Evolutionary conservation across 2,113 vertebrate genomes (phyloP), one percentile per base, ranked within the genome.

Genomic region (Triplophysa dalaica): DNA sequence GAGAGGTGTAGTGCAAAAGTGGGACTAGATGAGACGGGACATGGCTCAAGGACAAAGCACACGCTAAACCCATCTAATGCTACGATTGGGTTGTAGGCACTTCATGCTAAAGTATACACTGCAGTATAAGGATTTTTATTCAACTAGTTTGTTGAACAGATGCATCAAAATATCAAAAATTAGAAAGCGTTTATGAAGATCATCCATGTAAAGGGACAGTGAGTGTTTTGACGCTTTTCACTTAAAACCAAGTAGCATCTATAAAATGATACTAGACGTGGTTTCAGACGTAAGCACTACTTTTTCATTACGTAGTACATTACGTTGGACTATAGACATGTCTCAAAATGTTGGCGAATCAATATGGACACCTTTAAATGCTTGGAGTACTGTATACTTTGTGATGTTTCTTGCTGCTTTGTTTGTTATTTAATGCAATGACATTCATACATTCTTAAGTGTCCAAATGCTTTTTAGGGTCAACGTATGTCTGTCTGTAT

Each of bases 1-100:
- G 61, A 75, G 82, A 56, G 84, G 85, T 84, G 85, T 81, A 85
- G 82, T 82, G 85, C 72, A 78, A 54, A 68, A 66, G 78, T 86
- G 78, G 68, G 83, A 85, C 74, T 83, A 73, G 64, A 83, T 43
- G 52, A 82, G 67, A 54, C 41, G 66, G 58, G 5, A 48, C 33
- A 58, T 38, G 48, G 65, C 21, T 79, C 74, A 78, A 78, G 76
- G 70, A 73, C 52, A 78, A 60, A 68, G 45, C 43, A 45, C 76
- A 68, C 17, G 48, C 16, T 70, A 29, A 52, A 41, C 26, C 45
- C 19, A 38, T 21, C 43, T 63, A 38, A 14, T 17, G 56, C 26
- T 3, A 26, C 19, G 50, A 70, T 56, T 4, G 1, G 17, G 26
- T 13, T 1, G 17, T 17, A 70, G 1, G 6, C 16, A 54, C 19